Percentiles rank a stretch among this genome's conserved stretches.
Conservation (phyloP, 2,797 vertebrate species). For the Peromyscus melanophrys region DNA sequence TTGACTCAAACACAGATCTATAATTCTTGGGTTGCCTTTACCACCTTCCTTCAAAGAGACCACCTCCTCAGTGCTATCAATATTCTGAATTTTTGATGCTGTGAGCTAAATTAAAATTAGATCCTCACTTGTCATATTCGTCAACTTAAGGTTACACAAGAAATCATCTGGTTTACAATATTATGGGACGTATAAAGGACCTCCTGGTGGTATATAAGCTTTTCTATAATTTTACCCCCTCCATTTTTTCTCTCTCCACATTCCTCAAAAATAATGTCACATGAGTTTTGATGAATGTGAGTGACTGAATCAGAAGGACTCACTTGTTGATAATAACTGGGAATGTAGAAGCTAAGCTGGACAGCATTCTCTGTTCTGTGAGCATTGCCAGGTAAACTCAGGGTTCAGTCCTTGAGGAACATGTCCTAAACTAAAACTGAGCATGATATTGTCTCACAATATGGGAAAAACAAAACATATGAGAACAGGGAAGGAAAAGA, state of each 20-base stretch:
- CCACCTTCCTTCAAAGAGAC: not conserved
- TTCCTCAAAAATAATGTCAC: not conserved
- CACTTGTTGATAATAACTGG: not conserved
- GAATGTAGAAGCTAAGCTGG: not conserved
- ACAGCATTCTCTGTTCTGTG: not conserved
- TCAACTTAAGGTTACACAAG: not conserved
- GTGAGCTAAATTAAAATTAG: not conserved
- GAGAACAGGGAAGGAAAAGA: not conserved
- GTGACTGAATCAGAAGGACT: not conserved
- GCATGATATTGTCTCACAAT: not conserved
- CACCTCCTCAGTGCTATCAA: not conserved
- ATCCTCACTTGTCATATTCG: not conserved
- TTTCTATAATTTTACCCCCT: not conserved
- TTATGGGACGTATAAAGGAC: not conserved
- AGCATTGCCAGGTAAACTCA: not conserved
- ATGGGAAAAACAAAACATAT: not conserved
- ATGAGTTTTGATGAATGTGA: not conserved
- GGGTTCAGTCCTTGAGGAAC: not conserved
- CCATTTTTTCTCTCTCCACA: not conserved
- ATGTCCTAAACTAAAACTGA: slow-evolving; percentile 43
- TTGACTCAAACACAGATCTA: slow-evolving; percentile 3
- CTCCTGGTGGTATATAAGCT: not conserved
- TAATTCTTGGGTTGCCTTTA: not conserved
- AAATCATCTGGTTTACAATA: slow-evolving; percentile 1
- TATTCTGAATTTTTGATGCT: slow-evolving; percentile 25